Evolutionary conservation across 2,888 invertebrate species (phyloP), one percentile per base, ranked within the genome.

Genomic region (Graphium colonna): DNA sequence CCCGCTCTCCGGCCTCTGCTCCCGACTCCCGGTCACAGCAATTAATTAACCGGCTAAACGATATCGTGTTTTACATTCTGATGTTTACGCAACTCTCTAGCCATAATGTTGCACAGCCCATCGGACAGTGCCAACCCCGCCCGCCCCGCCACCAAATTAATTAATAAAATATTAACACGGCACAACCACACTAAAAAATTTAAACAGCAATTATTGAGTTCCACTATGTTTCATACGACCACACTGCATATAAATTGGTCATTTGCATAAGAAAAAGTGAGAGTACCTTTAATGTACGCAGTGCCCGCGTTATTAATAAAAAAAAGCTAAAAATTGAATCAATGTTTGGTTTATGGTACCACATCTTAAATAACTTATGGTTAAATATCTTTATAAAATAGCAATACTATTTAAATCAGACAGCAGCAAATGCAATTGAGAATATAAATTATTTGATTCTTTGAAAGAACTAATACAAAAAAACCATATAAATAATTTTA

Each of bases 1-100:
- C 77, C 75, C 66, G 67, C 62, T 68, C 70, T 71, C 70, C 73
- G 72, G 71, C 73, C 62, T 69, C 69, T 68, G 71, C 44, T 44
- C 53, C 53, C 52, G 12, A 12, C 42, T 78, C 77, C 76, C 79
- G 77, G 80, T 78, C 77, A 77, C 75, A 71, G 72, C 79, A 88
- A 89, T 88, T 88, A 88, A 88, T 88, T 87, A 88, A 82, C 83
- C 74, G 76, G 79, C 86, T 87, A 88, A 88, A 87, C 85, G 83
- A 73, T 83, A 85, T 82, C 82, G 78, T 83, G 87, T 86, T 87
- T 81, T 82, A 87, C 83, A 86, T 82, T 82, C 68, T 84, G 78
- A 82, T 88, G 84, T 88, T 88, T 85, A 82, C 87, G 75, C 75
- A 79, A 76, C 87, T 81, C 87, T 89, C 83, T 75, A 79, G 69